Conservation (phyloP, 2,113 vertebrate genomes). For the Hemibagrus wyckioides region DNA sequence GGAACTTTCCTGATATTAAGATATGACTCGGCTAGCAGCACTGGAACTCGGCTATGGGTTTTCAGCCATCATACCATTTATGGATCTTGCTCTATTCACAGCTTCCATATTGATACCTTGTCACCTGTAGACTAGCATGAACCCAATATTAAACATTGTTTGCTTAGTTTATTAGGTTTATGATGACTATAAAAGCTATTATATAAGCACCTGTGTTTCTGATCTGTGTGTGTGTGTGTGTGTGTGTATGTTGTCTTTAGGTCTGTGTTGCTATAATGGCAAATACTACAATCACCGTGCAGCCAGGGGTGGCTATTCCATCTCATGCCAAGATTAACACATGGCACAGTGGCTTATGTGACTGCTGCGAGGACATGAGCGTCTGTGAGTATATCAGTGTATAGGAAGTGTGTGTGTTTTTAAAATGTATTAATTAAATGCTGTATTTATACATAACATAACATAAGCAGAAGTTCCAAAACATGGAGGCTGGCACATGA, state of each 20-base stretch:
- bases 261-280: constrained; percentile 1
- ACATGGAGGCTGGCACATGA: neutral
- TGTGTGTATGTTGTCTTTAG: neutral
- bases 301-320: constrained; percentile 10
- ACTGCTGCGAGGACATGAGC: constrained; percentile 55
- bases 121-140: neutral
- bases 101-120: neutral
- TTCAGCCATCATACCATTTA: neutral
- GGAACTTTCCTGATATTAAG: neutral
- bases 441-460: neutral
- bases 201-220: neutral
- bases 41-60: neutral
- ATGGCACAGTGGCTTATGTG: constrained; percentile 48
- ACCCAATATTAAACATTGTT: neutral
- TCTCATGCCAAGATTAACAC: neutral
- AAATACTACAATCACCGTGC: constrained; percentile 23
- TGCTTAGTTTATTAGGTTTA: neutral
- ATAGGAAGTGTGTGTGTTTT: neutral
- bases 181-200: neutral
- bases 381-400: constrained; percentile 42
- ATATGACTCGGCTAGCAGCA: neutral
- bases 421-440: neutral
- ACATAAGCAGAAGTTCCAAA: neutral
- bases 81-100: neutral
- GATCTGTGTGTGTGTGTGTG: neutral